Conservation (phyloP, 30 jellyfish, hydroid and myxozoan genomes). For the Pelagia noctiluca region DNA sequence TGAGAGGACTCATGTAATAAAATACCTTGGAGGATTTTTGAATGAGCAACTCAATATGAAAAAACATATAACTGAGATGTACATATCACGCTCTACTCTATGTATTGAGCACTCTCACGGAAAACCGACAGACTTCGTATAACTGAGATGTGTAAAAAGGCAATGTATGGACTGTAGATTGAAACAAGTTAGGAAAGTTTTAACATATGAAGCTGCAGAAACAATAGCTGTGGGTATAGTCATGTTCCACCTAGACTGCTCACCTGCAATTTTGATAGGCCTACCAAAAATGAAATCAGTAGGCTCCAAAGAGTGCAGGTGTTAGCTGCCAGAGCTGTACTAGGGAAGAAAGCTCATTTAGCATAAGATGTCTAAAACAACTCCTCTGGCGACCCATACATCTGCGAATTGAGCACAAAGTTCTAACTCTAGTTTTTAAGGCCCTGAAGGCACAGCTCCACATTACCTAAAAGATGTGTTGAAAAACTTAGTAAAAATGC, state of each 20-base stretch:
- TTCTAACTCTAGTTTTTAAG: slow-evolving; percentile 49
- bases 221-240: slow-evolving; percentile 56
- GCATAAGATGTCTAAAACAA: slow-evolving; percentile 64
- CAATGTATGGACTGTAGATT: slow-evolving; percentile 60
- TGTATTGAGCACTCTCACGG: no score
- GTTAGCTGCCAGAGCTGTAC: slow-evolving; percentile 47
- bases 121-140: no score
- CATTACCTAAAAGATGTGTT: slow-evolving; percentile 57
- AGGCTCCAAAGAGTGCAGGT: slow-evolving; percentile 62
- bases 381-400: slow-evolving; percentile 63
- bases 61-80: slow-evolving; percentile 42
- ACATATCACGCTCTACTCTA: no score
- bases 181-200: slow-evolving; percentile 51
- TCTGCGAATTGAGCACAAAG: slow-evolving; percentile 63
- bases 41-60: slow-evolving; percentile 54
- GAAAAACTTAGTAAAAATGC: slow-evolving; percentile 52
- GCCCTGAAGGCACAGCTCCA: slow-evolving; percentile 68
- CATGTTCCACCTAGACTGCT: slow-evolving; percentile 48
- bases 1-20: slow-evolving; percentile 50
- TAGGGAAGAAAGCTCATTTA: slow-evolving; percentile 27
- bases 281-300: slow-evolving; percentile 55
- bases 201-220: slow-evolving; percentile 59
- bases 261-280: slow-evolving; percentile 52
- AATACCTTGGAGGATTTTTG: slow-evolving; percentile 61
- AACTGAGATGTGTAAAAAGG: slow-evolving; percentile 50